A percentile compares a stretch with the other conserved stretches of the same genome.
phyloP scores from a whole-genome alignment of 2,888 invertebrate genomes.

The Pammene fasciana region DNA sequence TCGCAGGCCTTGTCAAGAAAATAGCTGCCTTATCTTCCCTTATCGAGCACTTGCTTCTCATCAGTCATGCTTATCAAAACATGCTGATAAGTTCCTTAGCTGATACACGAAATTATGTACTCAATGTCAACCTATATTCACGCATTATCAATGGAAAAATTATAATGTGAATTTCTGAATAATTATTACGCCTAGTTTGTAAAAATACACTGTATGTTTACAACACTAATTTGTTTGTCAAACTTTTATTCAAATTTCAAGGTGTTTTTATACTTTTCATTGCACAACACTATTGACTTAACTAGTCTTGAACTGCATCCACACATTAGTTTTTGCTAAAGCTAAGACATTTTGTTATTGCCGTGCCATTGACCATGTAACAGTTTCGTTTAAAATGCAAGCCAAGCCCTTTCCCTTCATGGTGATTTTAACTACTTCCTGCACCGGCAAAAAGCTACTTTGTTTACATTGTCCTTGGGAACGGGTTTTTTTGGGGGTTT shows the following conservation, averaged over 20 bases:
- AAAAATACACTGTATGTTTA: constrained; percentile 5
- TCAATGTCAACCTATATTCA: constrained; percentile 29
- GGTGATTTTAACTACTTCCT: constrained; percentile 42
- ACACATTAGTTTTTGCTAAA: constrained; percentile 25
- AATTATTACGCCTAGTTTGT: constrained; percentile 1
- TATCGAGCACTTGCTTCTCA: constrained; percentile 63
- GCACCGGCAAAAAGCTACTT: constrained; percentile 34
- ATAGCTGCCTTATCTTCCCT: constrained; percentile 51
- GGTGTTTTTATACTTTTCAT: constrained; percentile 35
- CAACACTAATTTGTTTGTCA: constrained; percentile 31
- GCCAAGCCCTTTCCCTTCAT: constrained; percentile 41
- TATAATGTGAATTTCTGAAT: neutral
- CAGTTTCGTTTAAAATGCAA: constrained; percentile 41
- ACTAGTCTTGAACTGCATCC: neutral
- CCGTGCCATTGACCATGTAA: constrained; percentile 41
- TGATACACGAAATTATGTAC: constrained; percentile 30
- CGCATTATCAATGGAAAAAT: constrained; percentile 23
- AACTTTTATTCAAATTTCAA: constrained; percentile 32
- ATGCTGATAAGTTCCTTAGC: constrained; percentile 53
- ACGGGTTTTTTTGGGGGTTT: constrained; percentile 21
- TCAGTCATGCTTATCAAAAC: constrained; percentile 70
- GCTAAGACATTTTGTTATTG: constrained; percentile 29
- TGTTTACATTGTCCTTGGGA: constrained; percentile 39
- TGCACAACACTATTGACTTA: constrained; percentile 37
- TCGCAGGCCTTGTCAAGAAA: constrained; percentile 38